A percentile compares a stretch with the other conserved stretches of the same genome.
Evolutionary conservation across 2,888 invertebrate genomes (phyloP).

Genomic region (Thera britannica): DNA sequence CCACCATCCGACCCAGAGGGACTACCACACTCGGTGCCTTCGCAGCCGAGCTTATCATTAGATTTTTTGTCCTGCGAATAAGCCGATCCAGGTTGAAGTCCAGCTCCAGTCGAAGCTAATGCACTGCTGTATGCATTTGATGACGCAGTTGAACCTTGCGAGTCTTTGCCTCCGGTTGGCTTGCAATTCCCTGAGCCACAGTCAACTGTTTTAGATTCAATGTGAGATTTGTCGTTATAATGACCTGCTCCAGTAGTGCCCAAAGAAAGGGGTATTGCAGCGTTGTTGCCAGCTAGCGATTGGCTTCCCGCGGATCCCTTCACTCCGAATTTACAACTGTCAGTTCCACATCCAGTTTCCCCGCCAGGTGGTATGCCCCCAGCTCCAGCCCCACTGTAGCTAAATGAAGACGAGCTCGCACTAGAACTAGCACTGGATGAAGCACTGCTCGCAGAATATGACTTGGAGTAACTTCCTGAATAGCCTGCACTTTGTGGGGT

Average conservation of each 20-base stretch:
- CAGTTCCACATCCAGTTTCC: constrained; percentile 42
- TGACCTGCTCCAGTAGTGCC: constrained; percentile 36
- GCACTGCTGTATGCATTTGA: constrained; percentile 28
- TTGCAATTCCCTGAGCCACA: constrained; percentile 37
- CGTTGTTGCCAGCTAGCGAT: constrained; percentile 44
- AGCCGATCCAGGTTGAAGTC: constrained; percentile 27
- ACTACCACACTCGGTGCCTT: constrained; percentile 53
- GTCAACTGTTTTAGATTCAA: constrained; percentile 28
- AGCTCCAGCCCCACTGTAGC: constrained; percentile 59
- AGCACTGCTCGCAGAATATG: constrained; percentile 72
- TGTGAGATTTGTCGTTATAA: constrained; percentile 22
- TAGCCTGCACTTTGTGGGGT: constrained; percentile 61
- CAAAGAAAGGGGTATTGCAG: constrained; percentile 33
- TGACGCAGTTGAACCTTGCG: constrained; percentile 17
- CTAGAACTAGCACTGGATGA: constrained; percentile 75
- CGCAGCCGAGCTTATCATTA: constrained; percentile 45
- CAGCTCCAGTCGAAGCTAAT: constrained; percentile 40
- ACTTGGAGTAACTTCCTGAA: constrained; percentile 77
- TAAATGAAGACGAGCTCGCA: constrained; percentile 65
- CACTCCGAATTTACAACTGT: constrained; percentile 44
- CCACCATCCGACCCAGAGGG: constrained; percentile 17
- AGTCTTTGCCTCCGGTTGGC: constrained; percentile 13
- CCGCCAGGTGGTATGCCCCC: constrained; percentile 45
- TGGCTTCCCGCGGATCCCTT: constrained; percentile 35
- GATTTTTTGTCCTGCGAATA: constrained; percentile 24